Evolutionary conservation across 2,113 vertebrate species (phyloP).

Genomic region (Syngnathus typhle): DNA sequence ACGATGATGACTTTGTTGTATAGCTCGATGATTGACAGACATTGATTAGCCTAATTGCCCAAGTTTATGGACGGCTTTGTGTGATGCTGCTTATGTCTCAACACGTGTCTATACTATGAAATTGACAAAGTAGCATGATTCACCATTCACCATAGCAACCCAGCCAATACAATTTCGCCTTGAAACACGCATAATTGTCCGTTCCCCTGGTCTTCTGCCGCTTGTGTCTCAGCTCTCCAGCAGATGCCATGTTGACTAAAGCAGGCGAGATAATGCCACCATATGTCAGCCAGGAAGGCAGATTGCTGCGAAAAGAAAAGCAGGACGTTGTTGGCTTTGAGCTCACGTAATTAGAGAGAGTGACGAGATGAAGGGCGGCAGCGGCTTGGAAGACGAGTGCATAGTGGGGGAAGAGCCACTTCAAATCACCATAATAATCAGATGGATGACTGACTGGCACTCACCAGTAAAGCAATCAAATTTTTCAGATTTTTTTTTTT

Average conservation of each 20-base stretch:
- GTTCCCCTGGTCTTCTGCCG: neutral
- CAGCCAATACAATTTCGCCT: neutral
- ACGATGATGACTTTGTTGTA: no score
- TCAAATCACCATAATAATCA: no score
- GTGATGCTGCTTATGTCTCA: no score
- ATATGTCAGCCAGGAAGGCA: constrained; percentile 42
- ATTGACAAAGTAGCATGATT: neutral
- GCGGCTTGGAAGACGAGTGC: constrained; percentile 25
- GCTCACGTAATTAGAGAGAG: constrained; percentile 49
- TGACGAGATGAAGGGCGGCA: constrained; percentile 6
- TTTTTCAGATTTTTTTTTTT: neutral
- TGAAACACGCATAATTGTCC: neutral
- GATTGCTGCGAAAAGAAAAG: neutral
- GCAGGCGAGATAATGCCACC: constrained; percentile 38
- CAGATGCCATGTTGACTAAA: constrained; percentile 34
- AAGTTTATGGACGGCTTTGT: no score
- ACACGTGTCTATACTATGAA: neutral
- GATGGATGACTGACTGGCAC: no score
- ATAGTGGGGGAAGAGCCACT: no score
- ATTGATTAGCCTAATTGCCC: no score
- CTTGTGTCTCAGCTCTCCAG: constrained; percentile 37
- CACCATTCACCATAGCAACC: neutral
- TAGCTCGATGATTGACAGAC: no score
- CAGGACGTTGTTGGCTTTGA: constrained; percentile 27
- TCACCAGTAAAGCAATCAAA: no score